Percentiles rank a stretch among this genome's conserved stretches.
Conservation (phyloP, 2,113 vertebrate genomes). For the Phaethornis superciliosus region DNA sequence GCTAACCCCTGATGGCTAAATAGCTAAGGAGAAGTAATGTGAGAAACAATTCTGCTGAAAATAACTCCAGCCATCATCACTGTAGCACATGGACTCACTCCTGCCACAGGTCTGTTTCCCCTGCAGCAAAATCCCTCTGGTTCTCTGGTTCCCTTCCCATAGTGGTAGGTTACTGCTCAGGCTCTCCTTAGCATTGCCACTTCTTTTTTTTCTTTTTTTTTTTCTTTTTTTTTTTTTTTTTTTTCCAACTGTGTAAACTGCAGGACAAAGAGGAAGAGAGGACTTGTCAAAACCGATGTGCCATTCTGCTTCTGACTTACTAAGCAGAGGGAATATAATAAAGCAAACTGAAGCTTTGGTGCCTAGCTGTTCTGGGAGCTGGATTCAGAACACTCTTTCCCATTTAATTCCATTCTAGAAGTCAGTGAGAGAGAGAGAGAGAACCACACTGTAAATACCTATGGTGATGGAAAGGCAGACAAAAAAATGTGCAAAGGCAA, state of each 20-base stretch:
- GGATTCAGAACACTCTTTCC: neutral
- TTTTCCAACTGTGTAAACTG: neutral
- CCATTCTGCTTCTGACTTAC: neutral
- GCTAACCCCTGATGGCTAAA: constrained; percentile 30
- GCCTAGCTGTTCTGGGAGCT: neutral
- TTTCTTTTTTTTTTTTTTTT: neutral
- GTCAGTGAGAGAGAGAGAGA: neutral
- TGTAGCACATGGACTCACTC: constrained; percentile 42
- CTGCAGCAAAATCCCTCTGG: neutral
- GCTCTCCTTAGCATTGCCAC: neutral
- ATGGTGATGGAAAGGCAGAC: neutral
- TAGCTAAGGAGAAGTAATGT: constrained; percentile 41
- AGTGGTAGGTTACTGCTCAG: neutral
- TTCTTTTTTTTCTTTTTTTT: neutral
- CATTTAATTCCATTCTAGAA: neutral
- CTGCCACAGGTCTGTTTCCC: neutral
- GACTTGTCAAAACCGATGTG: neutral
- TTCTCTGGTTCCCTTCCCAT: neutral
- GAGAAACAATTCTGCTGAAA: constrained; percentile 63
- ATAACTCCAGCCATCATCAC: constrained; percentile 50
- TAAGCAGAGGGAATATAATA: neutral
- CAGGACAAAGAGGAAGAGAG: neutral
- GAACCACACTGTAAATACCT: neutral
- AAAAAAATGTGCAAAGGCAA: neutral
- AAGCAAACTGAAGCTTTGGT: neutral